Evolutionary conservation across 2,797 vertebrate species (phyloP), one percentile per base, ranked within the genome.

Genomic region (Toxotes lorentzi): DNA sequence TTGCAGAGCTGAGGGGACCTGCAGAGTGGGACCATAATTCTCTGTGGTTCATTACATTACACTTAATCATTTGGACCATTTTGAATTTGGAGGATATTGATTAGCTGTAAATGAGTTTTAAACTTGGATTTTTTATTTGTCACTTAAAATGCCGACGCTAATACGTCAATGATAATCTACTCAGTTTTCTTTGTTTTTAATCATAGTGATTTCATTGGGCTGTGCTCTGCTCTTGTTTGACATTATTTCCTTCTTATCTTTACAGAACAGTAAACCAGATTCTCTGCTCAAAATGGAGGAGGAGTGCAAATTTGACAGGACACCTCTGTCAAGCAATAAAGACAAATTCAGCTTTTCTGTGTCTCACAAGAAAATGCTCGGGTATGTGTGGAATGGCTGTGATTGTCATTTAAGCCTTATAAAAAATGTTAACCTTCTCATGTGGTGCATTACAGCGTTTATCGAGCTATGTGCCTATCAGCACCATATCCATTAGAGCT

Each of bases 281-380:
- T 99, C 98, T 17, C 93, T 99, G 89, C 91, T 99, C 54, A 99
- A 98, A 94, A 99, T 99, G 98, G 98, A 99, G 90, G 98, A 99
- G 79, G 98, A 99, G 76, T 96, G 97, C 90, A 98, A 96, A 92
- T 94, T 96, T 10, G 98, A 98, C 92, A 97, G 97, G 91, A 96
- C 94, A 0, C 94, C 95, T 11, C 90, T 97, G 79, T 94, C 95
- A 81, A 95, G 95, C 91, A 98, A 97, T 89, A 98, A 99, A 94
- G 97, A 96, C 90, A 96, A 96, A 90, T 98, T 99, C 91, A 96
- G 96, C 34, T 99, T 99, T 81, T 96, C 96, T 2, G 96, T 98
- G 92, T 97, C 97, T 70, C 97, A 97, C 91, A 98, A 97, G 91
- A 99, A 98, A 64, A 92, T 97, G 78, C 93, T 97, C 6, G 92